Base-by-base conservation (phyloP, 92 coral and sea anemone genomes). In the Umimayanthus chanpuru region DNA sequence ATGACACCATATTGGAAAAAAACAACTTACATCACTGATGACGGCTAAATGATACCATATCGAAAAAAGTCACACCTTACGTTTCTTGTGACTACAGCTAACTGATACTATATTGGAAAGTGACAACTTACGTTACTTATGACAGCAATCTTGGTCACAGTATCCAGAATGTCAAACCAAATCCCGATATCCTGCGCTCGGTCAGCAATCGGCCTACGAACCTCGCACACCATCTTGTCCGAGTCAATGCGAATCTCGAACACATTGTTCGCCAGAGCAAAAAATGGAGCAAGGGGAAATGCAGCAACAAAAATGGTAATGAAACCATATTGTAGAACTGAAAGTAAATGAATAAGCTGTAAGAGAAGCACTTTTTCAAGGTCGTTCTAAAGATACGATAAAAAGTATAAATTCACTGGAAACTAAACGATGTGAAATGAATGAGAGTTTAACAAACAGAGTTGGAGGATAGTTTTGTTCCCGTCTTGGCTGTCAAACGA, bases 301-400 rank as follows among this genome's bases (percentile, higher is more conserved):
- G 99, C 98, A 85, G 99, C 99, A 68, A 97, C 99, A 73, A 97
- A 97, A 90, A 97, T 97, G 39, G 99, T 97, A 79, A 97, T 95
- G 93, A 97, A 97, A 76, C 99, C 99, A 87, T 92, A 97, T 90
- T 97, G 99, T 29, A 97, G 94, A 85, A 97, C 99, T 97, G 85
- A 14, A 73, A 67, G 50, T 20, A 30, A 56, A 56, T 6, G 10
- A 80, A 29, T 9, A 53, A 23, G 64, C 16, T 5, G 6, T 9
- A 44, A 44, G 49, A 11, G 16, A 56, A 15, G 20, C 66, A 56
- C 23, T 56, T 56, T 56, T 56, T 20, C 23, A 3, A n/a, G 61
- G 10, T 53, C 2, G 12, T 53, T 3, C 16, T 56, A 2, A 15
- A 56, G 66, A 56, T 4, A 15, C 9, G 11, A 47, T 47, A 47